Evolutionary conservation across 2,888 invertebrate species (phyloP), one percentile per base, ranked within the genome.

Genomic region (Nasonovia ribisnigri): DNA sequence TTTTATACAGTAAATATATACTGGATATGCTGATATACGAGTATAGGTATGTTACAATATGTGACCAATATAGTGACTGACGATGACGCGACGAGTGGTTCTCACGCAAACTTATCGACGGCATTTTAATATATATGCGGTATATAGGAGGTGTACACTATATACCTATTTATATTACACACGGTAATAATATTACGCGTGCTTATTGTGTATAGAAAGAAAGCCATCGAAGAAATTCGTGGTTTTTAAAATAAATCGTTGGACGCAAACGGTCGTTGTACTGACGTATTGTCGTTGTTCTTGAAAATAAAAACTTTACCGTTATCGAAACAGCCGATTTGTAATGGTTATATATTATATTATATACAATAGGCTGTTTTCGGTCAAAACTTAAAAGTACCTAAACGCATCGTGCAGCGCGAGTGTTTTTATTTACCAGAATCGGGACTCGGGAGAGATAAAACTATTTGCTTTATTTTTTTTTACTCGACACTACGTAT

Each of bases 361-460:
- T 57, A n/a, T 29, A 4, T 67, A 67, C 67, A 4, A 4, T n/a
- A n/a, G 5, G 36, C 77, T 20, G 36, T 77, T 77, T 67, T 77
- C 36, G 77, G 36, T 36, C 20, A 20, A 36, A 36, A 77, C 36
- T 77, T 8, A 8, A 36, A 36, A 36, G 20, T 77, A 24, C 2
- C 77, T 60, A 77, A 77, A 77, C 13, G 77, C 36, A 36, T 36
- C 36, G 2, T 8, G 77, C 36, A 42, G 36, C 6, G 77, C 36
- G 67, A 77, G 60, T n/a, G 87, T 48, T n/a, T 48, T n/a, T 87
- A n/a, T 87, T 87, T 87, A 84, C 54, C 89, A 46, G 77, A 6
- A 20, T 77, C 89, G 11, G 60, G n/a, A 60, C 10, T n/a, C 20
- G n/a, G n/a, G 11, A 10, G 43, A 60, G 43, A 46, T 3, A 60